phyloP scores from a whole-genome alignment of 2,113 vertebrate genomes.

The Drymodes brunneopygia region DNA sequence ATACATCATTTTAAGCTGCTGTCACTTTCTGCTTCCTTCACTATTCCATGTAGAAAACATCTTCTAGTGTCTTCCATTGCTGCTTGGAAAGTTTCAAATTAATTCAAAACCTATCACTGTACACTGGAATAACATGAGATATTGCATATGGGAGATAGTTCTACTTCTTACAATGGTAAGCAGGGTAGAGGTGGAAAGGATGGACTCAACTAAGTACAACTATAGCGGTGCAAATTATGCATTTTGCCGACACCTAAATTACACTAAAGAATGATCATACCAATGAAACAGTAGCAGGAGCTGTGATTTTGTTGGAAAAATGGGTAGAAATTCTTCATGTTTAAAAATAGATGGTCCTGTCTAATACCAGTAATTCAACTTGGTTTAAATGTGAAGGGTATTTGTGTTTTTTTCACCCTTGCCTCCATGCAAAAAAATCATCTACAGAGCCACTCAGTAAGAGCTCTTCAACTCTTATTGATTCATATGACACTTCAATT shows the following conservation, averaged over 20 bases:
- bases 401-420: background rate
- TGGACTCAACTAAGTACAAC: background rate
- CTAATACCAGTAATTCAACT: background rate
- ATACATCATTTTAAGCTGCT: background rate
- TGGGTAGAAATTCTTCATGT: background rate
- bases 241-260: background rate
- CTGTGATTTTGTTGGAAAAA: background rate
- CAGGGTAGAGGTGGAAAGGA: background rate
- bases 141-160: background rate
- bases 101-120: background rate
- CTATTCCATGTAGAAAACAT: background rate
- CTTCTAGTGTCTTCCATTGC: background rate
- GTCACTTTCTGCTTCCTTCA: background rate
- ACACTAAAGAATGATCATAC: background rate
- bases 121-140: background rate
- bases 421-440: background rate
- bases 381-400: background rate
- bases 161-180: background rate
- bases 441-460: background rate
- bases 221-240: background rate
- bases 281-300: background rate
- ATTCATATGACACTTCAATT: background rate
- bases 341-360: background rate
- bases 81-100: background rate
- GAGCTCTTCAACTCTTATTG: background rate